Conservation (phyloP, 2,113 vertebrate species). For the Podocnemis expansa region DNA sequence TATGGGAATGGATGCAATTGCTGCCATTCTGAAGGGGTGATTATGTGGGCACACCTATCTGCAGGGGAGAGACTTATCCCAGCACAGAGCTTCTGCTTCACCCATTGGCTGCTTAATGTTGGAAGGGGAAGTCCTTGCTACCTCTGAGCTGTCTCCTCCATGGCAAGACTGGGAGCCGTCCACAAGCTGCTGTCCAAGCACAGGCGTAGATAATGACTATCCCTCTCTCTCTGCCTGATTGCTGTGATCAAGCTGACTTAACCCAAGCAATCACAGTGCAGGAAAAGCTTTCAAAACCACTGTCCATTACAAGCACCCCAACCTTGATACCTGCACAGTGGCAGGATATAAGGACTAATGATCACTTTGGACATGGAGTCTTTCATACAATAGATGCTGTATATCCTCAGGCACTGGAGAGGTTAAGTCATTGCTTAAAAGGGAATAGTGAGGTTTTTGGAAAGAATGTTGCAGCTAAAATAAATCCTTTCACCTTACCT, state of each 20-base stretch:
- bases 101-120: background rate
- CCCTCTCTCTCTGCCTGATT: background rate
- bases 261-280: background rate
- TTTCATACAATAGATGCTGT: background rate
- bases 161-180: background rate
- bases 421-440: background rate
- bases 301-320: background rate
- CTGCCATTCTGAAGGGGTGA: background rate
- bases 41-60: background rate
- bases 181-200: background rate
- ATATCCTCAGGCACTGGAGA: background rate
- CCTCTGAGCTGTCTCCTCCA: background rate
- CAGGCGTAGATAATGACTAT: background rate
- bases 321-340: background rate
- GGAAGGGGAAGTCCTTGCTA: background rate
- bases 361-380: background rate
- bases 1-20: background rate
- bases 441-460: background rate
- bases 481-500: conserved; percentile 11
- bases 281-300: background rate
- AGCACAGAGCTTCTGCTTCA: background rate
- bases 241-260: background rate
- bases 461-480: conserved; percentile 7
- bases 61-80: background rate
- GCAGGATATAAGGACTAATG: background rate